Evolutionary conservation across 2,113 vertebrate genomes (phyloP).

Genomic region (Petaurus breviceps): DNA sequence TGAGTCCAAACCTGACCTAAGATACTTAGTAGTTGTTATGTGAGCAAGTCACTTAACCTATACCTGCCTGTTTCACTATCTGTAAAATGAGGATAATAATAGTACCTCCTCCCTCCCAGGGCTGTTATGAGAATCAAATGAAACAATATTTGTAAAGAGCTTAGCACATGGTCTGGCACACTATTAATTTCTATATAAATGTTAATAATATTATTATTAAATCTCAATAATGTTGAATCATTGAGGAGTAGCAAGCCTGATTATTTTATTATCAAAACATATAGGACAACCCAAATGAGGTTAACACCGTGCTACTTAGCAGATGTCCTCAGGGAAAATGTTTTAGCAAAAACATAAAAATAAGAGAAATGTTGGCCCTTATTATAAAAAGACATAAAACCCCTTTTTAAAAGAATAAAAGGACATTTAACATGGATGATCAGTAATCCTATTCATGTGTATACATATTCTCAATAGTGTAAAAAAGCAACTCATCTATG

Average conservation of each 20-base stretch:
- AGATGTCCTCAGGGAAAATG: neutral
- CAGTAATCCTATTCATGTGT: neutral
- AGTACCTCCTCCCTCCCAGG: neutral
- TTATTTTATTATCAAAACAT: neutral
- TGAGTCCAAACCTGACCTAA: neutral
- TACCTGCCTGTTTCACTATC: neutral
- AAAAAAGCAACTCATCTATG: neutral
- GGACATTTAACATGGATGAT: neutral
- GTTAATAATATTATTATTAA: neutral
- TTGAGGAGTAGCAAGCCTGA: neutral
- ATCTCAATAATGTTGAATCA: neutral
- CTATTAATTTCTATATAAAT: neutral
- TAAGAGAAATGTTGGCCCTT: neutral
- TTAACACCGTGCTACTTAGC: neutral
- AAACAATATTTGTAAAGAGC: neutral
- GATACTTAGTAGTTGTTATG: neutral
- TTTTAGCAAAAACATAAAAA: no score
- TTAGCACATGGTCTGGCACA: neutral
- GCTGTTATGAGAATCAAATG: neutral
- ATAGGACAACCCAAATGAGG: neutral
- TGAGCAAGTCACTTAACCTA: neutral
- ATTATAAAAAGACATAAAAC: neutral
- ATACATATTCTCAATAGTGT: neutral
- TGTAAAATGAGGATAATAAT: neutral
- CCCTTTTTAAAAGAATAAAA: neutral